Evolutionary conservation across 2,113 vertebrate genomes (phyloP).

Genomic region (Lycocorax pyrrhopterus): DNA sequence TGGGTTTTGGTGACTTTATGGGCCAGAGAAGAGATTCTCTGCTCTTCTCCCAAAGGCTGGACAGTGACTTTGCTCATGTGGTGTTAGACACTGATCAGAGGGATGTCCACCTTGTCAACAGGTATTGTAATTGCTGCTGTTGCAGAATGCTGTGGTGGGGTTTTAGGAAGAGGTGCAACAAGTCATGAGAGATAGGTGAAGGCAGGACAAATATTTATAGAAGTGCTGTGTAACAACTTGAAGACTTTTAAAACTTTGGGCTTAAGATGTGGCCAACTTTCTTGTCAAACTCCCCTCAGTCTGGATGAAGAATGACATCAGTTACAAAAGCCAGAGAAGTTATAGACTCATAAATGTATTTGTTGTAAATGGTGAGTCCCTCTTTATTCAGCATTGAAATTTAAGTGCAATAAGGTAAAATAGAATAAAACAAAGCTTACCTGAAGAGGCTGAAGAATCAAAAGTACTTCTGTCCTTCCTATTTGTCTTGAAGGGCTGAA

Average conservation of each 20-base stretch:
- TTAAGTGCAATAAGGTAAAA: not conserved
- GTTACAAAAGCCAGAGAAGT: not conserved
- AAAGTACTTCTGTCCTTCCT: slow-evolving; percentile 81
- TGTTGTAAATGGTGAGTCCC: not conserved
- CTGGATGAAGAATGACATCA: not conserved
- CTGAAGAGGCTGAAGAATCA: slow-evolving; percentile 79
- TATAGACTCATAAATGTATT: not conserved
- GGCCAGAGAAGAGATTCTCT: not conserved
- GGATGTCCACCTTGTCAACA: not conserved
- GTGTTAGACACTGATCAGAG: not conserved
- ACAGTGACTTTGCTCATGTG: fast-evolving
- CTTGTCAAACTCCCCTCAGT: not conserved
- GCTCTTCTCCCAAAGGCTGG: not conserved
- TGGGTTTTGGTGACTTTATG: fast-evolving
- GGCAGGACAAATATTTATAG: not conserved
- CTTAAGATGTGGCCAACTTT: not conserved
- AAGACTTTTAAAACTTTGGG: not conserved
- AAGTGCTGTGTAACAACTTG: not conserved
- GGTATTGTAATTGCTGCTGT: not conserved
- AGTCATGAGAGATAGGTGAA: not conserved
- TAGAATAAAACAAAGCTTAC: slow-evolving; percentile 68
- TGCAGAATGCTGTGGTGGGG: not conserved
- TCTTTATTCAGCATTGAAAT: not conserved
- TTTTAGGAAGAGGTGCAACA: not conserved
- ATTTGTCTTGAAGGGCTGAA: slow-evolving; percentile 85